Conservation (phyloP, 2,888 invertebrate species). For the Ornithoptera priamus region DNA sequence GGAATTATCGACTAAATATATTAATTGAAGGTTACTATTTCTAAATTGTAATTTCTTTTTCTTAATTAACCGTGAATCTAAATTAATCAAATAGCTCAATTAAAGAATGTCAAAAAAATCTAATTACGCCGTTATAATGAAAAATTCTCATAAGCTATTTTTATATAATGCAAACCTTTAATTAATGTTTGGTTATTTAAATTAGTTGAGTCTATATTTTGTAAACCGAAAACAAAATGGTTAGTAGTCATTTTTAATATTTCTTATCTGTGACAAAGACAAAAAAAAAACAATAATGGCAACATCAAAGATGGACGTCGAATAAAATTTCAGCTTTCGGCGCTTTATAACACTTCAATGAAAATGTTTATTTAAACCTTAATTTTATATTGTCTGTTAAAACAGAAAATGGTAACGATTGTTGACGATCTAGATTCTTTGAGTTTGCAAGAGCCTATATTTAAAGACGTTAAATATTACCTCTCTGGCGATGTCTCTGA, state of each 20-base stretch:
- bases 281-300: constrained; percentile 35
- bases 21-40: too few relatives aligned
- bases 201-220: background rate
- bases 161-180: too few relatives aligned
- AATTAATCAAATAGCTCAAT: too few relatives aligned
- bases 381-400: constrained; percentile 39
- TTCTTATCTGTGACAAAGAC: constrained; percentile 4
- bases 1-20: too few relatives aligned
- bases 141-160: too few relatives aligned
- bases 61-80: too few relatives aligned
- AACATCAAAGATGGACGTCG: constrained; percentile 68
- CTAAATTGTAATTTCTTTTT: too few relatives aligned
- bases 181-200: too few relatives aligned
- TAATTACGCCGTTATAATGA: too few relatives aligned
- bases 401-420: constrained; percentile 76
- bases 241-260: background rate
- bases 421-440: constrained; percentile 77
- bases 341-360: constrained; percentile 53
- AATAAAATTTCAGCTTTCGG: constrained; percentile 53
- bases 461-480: constrained; percentile 91
- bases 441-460: constrained; percentile 82
- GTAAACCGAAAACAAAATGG: background rate
- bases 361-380: constrained; percentile 59
- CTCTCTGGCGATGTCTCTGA: constrained; percentile 88
- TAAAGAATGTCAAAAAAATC: too few relatives aligned